Percentiles rank a stretch among this genome's conserved stretches.
Evolutionary conservation across 2,797 vertebrate genomes (phyloP).

Genomic region (Cirrhinus molitorella): DNA sequence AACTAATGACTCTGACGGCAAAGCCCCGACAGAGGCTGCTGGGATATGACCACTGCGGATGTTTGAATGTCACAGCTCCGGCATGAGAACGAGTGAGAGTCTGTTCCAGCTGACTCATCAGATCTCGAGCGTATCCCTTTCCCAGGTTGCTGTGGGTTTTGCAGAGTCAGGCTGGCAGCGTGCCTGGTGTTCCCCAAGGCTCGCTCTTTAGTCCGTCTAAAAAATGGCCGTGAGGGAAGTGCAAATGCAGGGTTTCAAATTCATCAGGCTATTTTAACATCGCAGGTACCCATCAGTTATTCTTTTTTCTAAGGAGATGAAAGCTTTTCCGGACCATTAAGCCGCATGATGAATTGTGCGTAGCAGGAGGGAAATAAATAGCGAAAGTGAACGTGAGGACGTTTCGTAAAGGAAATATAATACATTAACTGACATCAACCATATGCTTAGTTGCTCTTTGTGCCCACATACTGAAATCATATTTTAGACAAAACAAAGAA

Average conservation of each 20-base stretch:
- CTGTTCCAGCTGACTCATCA: conserved; percentile 80
- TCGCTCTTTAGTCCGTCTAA: conserved; percentile 71
- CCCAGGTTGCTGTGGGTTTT: conserved; percentile 76
- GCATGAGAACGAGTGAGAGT: conserved; percentile 32
- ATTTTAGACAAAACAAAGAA: conserved; percentile 8
- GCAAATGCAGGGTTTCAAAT: conserved; percentile 21
- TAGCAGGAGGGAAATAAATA: conserved; percentile 32
- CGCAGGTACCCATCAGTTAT: conserved; percentile 28
- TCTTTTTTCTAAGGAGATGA: conserved; percentile 32
- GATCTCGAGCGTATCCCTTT: conserved; percentile 76
- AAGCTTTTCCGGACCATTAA: conserved; percentile 41
- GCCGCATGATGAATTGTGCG: conserved; percentile 30
- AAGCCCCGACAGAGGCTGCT: conserved; percentile 60
- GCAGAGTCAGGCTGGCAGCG: conserved; percentile 79
- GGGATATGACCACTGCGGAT: conserved; percentile 62
- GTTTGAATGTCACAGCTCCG: conserved; percentile 74
- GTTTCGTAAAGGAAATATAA: not conserved
- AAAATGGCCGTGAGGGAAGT: conserved; percentile 64
- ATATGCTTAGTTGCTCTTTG: not conserved
- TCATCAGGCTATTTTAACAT: conserved; percentile 21
- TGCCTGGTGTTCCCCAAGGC: conserved; percentile 75
- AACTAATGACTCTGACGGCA: conserved; percentile 68
- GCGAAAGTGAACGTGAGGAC: conserved; percentile 17
- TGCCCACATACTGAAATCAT: not conserved
- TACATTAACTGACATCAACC: conserved; percentile 5